Conservation (phyloP, 2,797 vertebrate genomes). For the Gambelia wislizenii region DNA sequence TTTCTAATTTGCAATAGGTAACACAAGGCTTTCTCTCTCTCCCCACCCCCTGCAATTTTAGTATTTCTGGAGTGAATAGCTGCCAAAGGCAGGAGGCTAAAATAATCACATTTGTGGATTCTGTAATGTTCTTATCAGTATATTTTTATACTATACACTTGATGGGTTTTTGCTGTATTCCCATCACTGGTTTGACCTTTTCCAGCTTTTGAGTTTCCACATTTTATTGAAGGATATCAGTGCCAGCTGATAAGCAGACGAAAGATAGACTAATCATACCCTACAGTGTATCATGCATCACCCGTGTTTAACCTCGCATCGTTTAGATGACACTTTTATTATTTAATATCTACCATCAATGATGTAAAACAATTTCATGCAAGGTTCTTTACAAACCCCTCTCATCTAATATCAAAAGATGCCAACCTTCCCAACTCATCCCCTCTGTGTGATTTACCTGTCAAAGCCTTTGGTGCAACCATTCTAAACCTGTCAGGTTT, state of each 20-base stretch:
- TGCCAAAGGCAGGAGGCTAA: background rate
- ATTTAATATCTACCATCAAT: slow-evolving; percentile 30
- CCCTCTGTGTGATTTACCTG: slow-evolving; percentile 21
- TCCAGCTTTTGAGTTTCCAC: slow-evolving; percentile 9
- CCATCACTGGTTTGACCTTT: slow-evolving; percentile 24
- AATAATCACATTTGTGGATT: background rate
- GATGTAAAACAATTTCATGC: slow-evolving; percentile 32
- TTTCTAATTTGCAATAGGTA: background rate
- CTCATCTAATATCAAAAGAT: slow-evolving; percentile 26
- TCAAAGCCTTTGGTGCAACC: background rate
- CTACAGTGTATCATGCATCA: slow-evolving; percentile 4
- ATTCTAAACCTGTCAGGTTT: slow-evolving; percentile 22
- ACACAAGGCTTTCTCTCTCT: no score
- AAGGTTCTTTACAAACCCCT: background rate
- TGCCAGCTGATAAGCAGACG: slow-evolving; percentile 31
- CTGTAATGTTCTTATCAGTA: background rate
- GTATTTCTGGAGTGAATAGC: background rate
- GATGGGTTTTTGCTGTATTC: slow-evolving; percentile 6
- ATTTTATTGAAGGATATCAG: slow-evolving; percentile 20
- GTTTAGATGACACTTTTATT: slow-evolving; percentile 39
- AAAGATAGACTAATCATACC: slow-evolving; percentile 26
- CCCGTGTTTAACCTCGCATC: slow-evolving; percentile 30
- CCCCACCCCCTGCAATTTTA: no score
- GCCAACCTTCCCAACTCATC: slow-evolving; percentile 19
- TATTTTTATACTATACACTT: background rate